Conservation (phyloP, 2,888 invertebrate species). For the Aphidius colemani region DNA sequence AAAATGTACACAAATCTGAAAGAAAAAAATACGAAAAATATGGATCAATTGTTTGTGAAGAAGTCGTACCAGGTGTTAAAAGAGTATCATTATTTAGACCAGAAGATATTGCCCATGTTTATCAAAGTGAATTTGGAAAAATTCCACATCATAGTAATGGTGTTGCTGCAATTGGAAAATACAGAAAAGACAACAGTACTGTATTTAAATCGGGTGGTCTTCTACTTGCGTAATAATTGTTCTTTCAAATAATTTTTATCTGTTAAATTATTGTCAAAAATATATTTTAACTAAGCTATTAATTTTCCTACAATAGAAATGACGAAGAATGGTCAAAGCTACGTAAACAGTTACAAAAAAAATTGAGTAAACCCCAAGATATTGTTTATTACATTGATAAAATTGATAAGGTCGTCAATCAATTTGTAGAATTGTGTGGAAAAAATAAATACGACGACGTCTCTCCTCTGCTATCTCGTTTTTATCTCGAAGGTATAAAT, state of each 20-base stretch:
- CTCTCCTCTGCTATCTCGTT: constrained; percentile 70
- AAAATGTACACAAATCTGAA: constrained; percentile 72
- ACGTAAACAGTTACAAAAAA: constrained; percentile 79
- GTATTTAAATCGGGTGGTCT: constrained; percentile 82
- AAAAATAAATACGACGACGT: constrained; percentile 65
- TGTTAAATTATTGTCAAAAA: no score
- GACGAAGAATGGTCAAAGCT: constrained; percentile 82
- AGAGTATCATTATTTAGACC: constrained; percentile 84
- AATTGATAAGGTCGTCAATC: constrained; percentile 68
- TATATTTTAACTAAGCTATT: no score
- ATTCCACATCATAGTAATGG: constrained; percentile 82
- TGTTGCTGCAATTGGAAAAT: constrained; percentile 73
- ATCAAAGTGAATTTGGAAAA: constrained; percentile 69
- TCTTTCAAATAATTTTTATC: neutral
- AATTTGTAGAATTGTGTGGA: constrained; percentile 67
- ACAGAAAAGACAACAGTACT: constrained; percentile 72
- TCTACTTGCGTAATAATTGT: constrained; percentile 74
- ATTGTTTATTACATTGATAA: constrained; percentile 70
- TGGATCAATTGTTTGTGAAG: constrained; percentile 82
- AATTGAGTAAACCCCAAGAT: constrained; percentile 73
- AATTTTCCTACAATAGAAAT: constrained; percentile 66
- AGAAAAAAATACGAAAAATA: constrained; percentile 74
- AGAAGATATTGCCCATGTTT: constrained; percentile 77
- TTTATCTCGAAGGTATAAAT: constrained; percentile 78
- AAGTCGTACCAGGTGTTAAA: constrained; percentile 73